phyloP scores from a whole-genome alignment of 2,888 invertebrate species.

The Archaeoteleia sp. region DNA sequence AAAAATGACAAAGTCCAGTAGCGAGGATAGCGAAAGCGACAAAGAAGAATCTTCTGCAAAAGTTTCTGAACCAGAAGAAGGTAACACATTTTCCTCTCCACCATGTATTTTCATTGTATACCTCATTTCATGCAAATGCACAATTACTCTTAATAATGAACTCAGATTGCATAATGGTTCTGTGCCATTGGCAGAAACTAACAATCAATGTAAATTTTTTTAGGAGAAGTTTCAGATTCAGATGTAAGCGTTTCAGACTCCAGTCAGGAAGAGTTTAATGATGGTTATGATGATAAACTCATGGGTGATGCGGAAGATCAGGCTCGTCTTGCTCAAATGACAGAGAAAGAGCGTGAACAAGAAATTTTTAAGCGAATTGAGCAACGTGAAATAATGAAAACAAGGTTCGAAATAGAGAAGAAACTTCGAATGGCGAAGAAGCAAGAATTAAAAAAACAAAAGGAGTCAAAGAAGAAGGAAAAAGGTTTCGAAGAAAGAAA shows the following conservation, averaged over 20 bases:
- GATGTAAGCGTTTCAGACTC: slow-evolving; percentile 80
- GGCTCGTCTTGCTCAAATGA: slow-evolving; percentile 91
- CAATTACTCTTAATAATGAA: too few species aligned
- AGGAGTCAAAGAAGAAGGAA: slow-evolving; percentile 74
- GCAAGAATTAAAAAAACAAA: slow-evolving; percentile 81
- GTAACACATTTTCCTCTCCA: too few species aligned
- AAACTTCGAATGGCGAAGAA: slow-evolving; percentile 90
- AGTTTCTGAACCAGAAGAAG: slow-evolving; percentile 89
- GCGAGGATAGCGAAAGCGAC: slow-evolving; percentile 72
- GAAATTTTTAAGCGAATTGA: slow-evolving; percentile 98
- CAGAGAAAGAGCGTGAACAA: slow-evolving; percentile 97
- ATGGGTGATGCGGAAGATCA: slow-evolving; percentile 98
- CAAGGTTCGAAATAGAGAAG: slow-evolving; percentile 96
- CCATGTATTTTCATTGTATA: too few species aligned
- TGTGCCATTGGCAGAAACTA: too few species aligned
- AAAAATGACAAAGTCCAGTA: slow-evolving; percentile 72
- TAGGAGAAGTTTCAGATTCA: slow-evolving; percentile 87
- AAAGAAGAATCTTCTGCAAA: slow-evolving; percentile 74
- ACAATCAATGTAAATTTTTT: neutral
- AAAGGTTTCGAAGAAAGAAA: slow-evolving; percentile 77
- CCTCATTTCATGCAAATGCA: too few species aligned
- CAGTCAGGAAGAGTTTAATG: slow-evolving; percentile 92
- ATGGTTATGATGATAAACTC: slow-evolving; percentile 96
- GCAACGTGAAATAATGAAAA: slow-evolving; percentile 93
- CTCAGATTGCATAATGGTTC: too few species aligned